Conservation (phyloP, 2,888 invertebrate species). For the Hyles lineata region DNA sequence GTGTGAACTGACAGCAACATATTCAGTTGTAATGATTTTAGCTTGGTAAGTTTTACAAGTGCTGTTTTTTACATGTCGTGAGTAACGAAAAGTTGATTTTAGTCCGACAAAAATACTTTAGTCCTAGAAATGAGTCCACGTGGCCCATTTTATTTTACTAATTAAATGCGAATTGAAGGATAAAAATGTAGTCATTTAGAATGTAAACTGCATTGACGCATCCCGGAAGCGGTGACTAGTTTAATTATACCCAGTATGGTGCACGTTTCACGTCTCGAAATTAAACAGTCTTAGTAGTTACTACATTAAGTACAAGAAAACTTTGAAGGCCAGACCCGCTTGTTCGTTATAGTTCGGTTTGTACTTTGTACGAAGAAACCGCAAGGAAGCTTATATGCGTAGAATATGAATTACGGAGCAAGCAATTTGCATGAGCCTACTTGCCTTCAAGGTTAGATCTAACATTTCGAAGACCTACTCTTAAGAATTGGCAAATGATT, state of each 20-base stretch:
- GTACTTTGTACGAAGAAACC: not conserved
- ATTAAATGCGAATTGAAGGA: too few species aligned
- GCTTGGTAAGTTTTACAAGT: conserved; percentile 41
- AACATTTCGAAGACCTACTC: not conserved
- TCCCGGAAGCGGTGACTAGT: conserved; percentile 11
- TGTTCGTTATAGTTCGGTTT: not conserved
- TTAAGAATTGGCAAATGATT: conserved; percentile 20
- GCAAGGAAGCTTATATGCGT: not conserved
- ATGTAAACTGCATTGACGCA: not conserved
- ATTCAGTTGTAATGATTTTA: conserved; percentile 51
- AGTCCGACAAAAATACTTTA: not conserved
- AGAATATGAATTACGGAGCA: conserved; percentile 2
- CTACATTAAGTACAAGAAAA: conserved; percentile 1
- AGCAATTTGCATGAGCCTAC: not conserved
- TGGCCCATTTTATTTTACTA: too few species aligned
- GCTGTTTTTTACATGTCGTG: conserved; percentile 19
- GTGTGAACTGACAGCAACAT: conserved; percentile 66
- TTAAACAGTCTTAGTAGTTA: not conserved
- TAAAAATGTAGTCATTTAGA: not conserved
- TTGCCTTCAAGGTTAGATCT: not conserved
- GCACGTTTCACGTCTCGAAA: not conserved
- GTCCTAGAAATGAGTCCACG: not conserved
- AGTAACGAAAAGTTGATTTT: not conserved
- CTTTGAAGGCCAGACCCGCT: not conserved
- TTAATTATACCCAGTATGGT: not conserved